Base-by-base conservation (phyloP, 2,113 vertebrate species). In the Riparia riparia region DNA sequence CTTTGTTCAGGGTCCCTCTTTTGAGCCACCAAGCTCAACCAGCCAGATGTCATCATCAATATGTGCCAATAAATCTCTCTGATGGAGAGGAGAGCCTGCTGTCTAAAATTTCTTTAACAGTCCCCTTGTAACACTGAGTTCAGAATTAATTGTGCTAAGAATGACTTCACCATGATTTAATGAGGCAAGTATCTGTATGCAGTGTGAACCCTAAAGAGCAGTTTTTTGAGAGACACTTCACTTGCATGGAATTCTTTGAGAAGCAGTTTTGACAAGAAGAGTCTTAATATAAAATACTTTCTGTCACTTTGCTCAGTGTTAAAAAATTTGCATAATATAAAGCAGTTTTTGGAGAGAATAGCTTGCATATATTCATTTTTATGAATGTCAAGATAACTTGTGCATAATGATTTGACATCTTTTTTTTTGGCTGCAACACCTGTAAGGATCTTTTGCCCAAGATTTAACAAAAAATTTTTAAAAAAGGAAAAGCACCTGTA, bases 271-370 rank as follows among this genome's bases (percentile, higher is more conserved):
- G 96, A 95, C 95, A 95, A 95, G 92, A 80, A 73, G 88, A 94
- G 68, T 77, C 95, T 95, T 95, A 90, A 95, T 93, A 91, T 96
- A 91, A 97, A 95, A 92, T 86, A 80, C 90, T 93, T 94, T 94
- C 87, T 96, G 87, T 96, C 96, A 95, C 95, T 96, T 94, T 74
- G 50, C 87, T 92, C 86, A 57, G 86, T 93, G 93, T 86, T 96
- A 97, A 93, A 89, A 94, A 79, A 94, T 95, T 78, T 95, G 84
- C 90, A 96, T 95, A 93, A 88, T 94, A 92, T 81, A 92, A 96
- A 88, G 56, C 94, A 88, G 92, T 56, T 95, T 94, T 82, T 93
- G 80, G 89, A 96, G 76, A 96, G 39, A 97, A 95, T 92, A 89
- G 47, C 89, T 91, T 90, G 95, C 94, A 95, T 95, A 89, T 96